phyloP scores from a whole-genome alignment of 2,113 vertebrate species.

The Gorsachius goisagi region DNA sequence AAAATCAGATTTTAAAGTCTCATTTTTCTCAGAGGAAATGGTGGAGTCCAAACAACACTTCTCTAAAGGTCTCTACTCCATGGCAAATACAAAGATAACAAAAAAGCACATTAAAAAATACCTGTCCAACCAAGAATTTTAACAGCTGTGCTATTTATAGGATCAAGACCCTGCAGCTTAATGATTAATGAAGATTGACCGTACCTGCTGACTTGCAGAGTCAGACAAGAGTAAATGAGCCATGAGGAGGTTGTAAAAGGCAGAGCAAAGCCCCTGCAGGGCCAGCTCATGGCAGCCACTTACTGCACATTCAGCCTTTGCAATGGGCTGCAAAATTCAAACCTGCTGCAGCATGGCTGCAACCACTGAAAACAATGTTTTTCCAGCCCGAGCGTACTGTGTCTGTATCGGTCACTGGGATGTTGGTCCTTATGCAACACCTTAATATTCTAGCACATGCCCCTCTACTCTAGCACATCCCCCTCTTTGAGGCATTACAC shows the following conservation, averaged over 20 bases:
- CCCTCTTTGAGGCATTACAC: background rate
- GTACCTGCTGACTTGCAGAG: background rate
- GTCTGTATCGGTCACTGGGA: rapidly evolving
- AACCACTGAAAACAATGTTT: background rate
- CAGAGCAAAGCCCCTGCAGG: background rate
- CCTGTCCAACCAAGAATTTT: background rate
- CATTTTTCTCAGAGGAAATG: background rate
- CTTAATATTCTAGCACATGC: background rate
- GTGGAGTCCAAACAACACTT: background rate
- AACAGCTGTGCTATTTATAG: background rate
- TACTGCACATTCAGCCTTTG: background rate
- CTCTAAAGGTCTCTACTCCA: background rate
- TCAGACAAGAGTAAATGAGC: background rate
- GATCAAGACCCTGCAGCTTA: background rate
- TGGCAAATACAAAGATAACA: background rate
- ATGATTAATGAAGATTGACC: background rate
- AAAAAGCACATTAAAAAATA: background rate
- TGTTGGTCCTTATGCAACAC: background rate
- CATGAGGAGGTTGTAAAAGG: background rate
- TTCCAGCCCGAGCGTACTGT: rapidly evolving
- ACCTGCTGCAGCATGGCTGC: background rate
- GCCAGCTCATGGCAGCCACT: background rate
- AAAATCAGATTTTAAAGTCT: background rate
- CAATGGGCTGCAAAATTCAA: background rate
- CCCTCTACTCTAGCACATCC: background rate